Evolutionary conservation across 2,797 vertebrate species (phyloP).

Genomic region (Linurgus olivaceus): DNA sequence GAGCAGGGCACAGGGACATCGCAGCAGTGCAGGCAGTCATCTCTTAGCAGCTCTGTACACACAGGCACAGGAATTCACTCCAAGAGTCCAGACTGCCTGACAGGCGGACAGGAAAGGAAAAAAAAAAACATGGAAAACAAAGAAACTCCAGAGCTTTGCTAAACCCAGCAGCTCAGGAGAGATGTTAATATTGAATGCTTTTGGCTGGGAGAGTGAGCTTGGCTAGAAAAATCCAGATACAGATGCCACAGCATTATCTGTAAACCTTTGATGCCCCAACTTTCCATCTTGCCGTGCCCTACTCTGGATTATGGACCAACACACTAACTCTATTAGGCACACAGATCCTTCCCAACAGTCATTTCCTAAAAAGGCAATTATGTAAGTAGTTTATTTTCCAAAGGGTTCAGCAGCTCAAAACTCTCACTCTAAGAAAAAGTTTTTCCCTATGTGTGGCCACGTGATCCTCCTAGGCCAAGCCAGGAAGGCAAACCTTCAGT

Average conservation of each 20-base stretch:
- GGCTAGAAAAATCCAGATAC: background rate
- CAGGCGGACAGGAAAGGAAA: background rate
- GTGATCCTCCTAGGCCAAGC: background rate
- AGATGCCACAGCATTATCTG: background rate
- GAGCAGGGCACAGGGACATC: constrained; percentile 21
- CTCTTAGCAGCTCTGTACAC: constrained; percentile 4
- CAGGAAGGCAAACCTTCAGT: background rate
- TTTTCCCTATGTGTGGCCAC: background rate
- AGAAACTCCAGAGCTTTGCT: background rate
- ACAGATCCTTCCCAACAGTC: accelerated
- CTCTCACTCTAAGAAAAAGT: background rate
- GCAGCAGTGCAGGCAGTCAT: background rate
- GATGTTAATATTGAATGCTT: background rate
- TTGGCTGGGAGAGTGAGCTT: background rate
- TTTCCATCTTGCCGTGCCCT: background rate
- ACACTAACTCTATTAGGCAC: background rate
- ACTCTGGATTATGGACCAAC: background rate
- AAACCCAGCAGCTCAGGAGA: background rate
- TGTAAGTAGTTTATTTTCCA: background rate
- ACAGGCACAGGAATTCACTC: constrained; percentile 28
- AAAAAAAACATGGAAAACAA: background rate
- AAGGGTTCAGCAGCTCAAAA: background rate
- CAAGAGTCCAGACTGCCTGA: constrained; percentile 51
- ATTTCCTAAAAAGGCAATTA: background rate
- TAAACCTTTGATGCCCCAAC: background rate